Conservation (phyloP, 2,888 invertebrate genomes). For the Parelbella ahira region DNA sequence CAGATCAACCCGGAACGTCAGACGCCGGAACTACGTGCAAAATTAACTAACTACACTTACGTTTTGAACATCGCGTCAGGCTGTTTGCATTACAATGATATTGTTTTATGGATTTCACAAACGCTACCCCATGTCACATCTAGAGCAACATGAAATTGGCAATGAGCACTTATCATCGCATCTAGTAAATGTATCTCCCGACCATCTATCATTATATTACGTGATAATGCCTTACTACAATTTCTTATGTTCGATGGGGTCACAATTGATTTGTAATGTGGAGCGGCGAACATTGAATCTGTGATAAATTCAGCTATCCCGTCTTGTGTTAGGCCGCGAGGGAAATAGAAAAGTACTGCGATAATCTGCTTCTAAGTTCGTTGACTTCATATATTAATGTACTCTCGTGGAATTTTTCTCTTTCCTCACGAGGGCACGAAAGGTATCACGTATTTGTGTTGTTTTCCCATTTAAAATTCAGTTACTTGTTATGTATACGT, state of each 20-base stretch:
- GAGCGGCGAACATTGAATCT: constrained; percentile 36
- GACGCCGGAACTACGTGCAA: constrained; percentile 39
- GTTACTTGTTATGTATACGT: constrained; percentile 38
- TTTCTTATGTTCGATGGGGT: constrained; percentile 49
- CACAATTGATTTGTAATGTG: constrained; percentile 45
- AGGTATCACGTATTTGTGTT: constrained; percentile 45
- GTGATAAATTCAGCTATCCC: constrained; percentile 21
- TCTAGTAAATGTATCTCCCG: constrained; percentile 24
- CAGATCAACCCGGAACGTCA: constrained; percentile 59
- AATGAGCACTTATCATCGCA: constrained; percentile 55
- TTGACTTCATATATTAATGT: constrained; percentile 45
- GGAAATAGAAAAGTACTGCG: constrained; percentile 60
- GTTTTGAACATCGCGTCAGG: constrained; percentile 39
- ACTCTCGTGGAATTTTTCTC: constrained; percentile 58
- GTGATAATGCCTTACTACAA: constrained; percentile 60
- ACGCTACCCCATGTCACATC: constrained; percentile 34
- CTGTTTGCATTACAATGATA: constrained; percentile 49
- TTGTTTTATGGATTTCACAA: constrained; percentile 32
- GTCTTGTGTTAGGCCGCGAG: constrained; percentile 47
- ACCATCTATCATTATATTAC: constrained; percentile 31
- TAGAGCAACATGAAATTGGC: constrained; percentile 47
- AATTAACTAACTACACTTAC: no score
- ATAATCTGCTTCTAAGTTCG: constrained; percentile 52
- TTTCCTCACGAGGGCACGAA: constrained; percentile 56
- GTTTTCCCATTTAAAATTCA: constrained; percentile 34